Evolutionary conservation across 2,888 invertebrate genomes (phyloP).

Genomic region (Ochropleura plecta): DNA sequence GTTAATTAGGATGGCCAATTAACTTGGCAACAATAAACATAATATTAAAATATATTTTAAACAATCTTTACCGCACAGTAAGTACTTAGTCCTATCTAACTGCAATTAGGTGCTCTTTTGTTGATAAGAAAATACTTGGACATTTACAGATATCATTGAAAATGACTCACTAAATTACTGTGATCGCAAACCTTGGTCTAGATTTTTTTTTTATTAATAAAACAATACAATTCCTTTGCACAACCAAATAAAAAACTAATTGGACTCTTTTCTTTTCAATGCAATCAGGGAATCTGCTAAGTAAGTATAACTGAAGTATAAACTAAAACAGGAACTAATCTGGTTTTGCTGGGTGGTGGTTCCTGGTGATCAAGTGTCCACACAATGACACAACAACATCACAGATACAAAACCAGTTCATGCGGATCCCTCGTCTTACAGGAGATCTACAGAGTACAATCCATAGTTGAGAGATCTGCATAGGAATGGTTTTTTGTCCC

Average conservation of each 20-base stretch:
- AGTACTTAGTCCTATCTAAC: neutral
- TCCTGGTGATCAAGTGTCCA: slow-evolving; percentile 48
- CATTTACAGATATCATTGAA: slow-evolving; percentile 1
- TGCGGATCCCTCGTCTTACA: too few relatives aligned
- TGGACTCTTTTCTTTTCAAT: slow-evolving; percentile 83
- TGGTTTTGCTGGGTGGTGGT: slow-evolving; percentile 63
- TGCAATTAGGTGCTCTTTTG: slow-evolving; percentile 3
- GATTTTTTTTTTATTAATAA: neutral
- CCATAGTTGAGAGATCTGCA: too few relatives aligned
- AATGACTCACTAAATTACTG: slow-evolving; percentile 28
- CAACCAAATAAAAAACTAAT: slow-evolving; percentile 70
- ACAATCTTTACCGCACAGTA: neutral
- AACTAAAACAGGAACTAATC: slow-evolving; percentile 56
- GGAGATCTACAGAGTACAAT: too few relatives aligned
- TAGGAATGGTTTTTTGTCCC: neutral
- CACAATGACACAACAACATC: too few relatives aligned
- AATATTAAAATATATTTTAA: neutral
- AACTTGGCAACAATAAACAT: neutral
- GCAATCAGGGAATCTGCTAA: slow-evolving; percentile 91
- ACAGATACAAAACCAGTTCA: too few relatives aligned
- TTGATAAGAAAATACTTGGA: slow-evolving; percentile 13
- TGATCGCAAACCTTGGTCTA: neutral
- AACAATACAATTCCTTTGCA: slow-evolving; percentile 15
- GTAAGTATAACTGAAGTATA: slow-evolving; percentile 82
- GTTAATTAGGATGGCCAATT: neutral